Evolutionary conservation across 1,140 invertebrate species (phyloP), one percentile per base, ranked within the genome.

Genomic region (Augochlora pura): DNA sequence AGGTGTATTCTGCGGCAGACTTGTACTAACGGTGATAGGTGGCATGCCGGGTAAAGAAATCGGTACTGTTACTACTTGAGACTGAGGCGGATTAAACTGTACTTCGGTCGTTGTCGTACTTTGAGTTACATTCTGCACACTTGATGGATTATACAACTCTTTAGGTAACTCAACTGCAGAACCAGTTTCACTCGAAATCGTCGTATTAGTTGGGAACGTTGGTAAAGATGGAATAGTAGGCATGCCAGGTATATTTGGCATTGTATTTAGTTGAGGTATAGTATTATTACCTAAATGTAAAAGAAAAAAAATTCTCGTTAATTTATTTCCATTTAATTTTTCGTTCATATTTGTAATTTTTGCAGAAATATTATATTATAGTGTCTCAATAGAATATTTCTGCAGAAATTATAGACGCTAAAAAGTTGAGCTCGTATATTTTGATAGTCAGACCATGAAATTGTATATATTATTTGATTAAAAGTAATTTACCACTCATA

Each of bases 21-120:
- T 95, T 25, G 96, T 95, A 88, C 95, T 96, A 2, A 97, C 96
- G n/a, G 96, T 97, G 77, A 97, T 96, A 8, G 96, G 96, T 27
- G 96, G 96, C 96, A 97, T 96, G 21, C 96, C 96, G 27, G 96
- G 96, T 77, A 97, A 91, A 52, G 94, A 94, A n/a, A 97, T 95
- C 0, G 96, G 96, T 1, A 96, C 96, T 38, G 96, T 95, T 1
- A 95, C 93, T 23, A 94, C 78, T 18, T 91, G 90, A 38, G 90
- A 81, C 64, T 89, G 87, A 57, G 87, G 79, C 42, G 88, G 70
- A 49, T 87, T 85, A 49, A 82, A 86, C 42, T 85, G 79, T 79
- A 86, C 1, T 54, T 18, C 18, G 38, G 81, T 10, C 21, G 75
- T 23, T 0, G 52, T 18, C 5, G 21, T 7, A 57, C 21, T n/a